Evolutionary conservation across 2,113 vertebrate genomes (phyloP).

Genomic region (Pungitius pungitius): DNA sequence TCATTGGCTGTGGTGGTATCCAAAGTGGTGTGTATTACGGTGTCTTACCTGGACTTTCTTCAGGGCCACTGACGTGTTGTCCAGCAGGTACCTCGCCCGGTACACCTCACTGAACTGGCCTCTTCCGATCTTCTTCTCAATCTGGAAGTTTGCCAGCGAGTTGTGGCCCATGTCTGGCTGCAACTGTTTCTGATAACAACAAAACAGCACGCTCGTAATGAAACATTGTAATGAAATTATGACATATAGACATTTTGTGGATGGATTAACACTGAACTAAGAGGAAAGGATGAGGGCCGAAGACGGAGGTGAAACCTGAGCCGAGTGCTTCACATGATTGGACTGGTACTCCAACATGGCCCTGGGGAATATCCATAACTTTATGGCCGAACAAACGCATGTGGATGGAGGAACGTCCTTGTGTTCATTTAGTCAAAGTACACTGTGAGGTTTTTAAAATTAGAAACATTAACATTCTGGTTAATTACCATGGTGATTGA

Average conservation of each 20-base stretch:
- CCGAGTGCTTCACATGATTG: conserved; percentile 47
- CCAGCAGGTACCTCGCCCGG: conserved; percentile 90
- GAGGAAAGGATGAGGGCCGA: conserved; percentile 21
- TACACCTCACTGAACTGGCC: conserved; percentile 99
- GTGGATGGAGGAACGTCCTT: background rate
- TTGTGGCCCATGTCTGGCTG: conserved; percentile 95
- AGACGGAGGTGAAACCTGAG: conserved; percentile 28
- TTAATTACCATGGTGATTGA: background rate
- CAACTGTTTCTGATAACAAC: conserved; percentile 86
- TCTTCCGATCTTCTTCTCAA: conserved; percentile 96
- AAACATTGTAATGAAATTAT: background rate
- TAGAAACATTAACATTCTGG: background rate
- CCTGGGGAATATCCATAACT: conserved; percentile 4
- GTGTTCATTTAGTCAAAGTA: conserved; percentile 2
- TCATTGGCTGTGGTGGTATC: background rate
- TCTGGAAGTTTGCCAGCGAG: conserved; percentile 93
- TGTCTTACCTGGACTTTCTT: conserved; percentile 96
- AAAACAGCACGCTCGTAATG: background rate
- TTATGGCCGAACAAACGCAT: background rate
- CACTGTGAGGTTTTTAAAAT: background rate
- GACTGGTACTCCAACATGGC: conserved; percentile 33
- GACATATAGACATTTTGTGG: background rate
- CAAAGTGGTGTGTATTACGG: background rate
- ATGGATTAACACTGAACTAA: conserved; percentile 11
- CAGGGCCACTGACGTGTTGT: conserved; percentile 93